Evolutionary conservation across 2,113 vertebrate species (phyloP), one percentile per base, ranked within the genome.

Genomic region (Takifugu bimaculatus): DNA sequence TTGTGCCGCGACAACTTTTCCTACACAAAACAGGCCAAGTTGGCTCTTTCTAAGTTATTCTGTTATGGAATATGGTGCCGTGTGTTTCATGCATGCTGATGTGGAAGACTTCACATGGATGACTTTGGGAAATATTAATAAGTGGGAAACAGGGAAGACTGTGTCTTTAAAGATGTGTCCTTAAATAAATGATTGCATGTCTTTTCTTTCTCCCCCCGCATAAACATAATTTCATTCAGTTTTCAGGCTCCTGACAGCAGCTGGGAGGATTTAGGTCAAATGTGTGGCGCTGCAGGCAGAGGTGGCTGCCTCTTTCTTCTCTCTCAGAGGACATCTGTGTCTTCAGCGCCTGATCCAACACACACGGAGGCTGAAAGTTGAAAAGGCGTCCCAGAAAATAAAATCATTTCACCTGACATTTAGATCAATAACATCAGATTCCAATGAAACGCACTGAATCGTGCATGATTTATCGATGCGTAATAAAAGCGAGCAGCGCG

Each of bases 381-480:
- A 77, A 42, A 60, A 60, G 63, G 39, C 44, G 55, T 25, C 3
- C 7, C 2, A 44, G 29, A 44, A 55, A 35, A 43, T 27, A 13
- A 62, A 64, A 50, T 53, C 12, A 13, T 9, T 58, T 50, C 26
- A 58, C 25, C 14, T 55, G 32, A 14, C 44, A 71, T 61, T 60
- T 43, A 54, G 44, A 70, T 50, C 13, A 42, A 72, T 47, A 62
- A 44, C 42, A 44, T 48, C 26, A 42, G 9, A 54, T 32, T 13
- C 39, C 27, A 27, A 39, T 42, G 27, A 61, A 65, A 72, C 55
- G 32, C 70, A 52, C 6, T 50, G 26, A 74, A 51, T 64, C 60
- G 15, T 12, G 14, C 42, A 51, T 39, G 27, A 60, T 69, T 49
- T 69, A 63, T 68, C 55, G 29, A 63, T 57, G 63, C 69, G 59